Base-by-base conservation (phyloP, 2,797 vertebrate genomes). In the Pogoniulus pusillus region DNA sequence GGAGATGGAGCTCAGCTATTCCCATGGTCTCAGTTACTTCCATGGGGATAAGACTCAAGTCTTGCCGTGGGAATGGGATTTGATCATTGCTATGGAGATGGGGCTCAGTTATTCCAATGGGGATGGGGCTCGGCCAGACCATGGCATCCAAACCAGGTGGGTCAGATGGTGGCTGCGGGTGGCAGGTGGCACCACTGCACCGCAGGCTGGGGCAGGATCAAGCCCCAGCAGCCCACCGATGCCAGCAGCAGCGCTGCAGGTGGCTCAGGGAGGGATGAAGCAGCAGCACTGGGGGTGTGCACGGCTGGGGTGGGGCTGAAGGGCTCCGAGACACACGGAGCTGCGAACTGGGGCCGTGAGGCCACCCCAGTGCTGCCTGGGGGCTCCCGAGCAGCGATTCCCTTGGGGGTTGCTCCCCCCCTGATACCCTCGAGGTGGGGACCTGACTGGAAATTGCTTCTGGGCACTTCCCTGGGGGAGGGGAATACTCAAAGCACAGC, bases 311-410 rank as follows among this genome's bases (percentile, higher is more conserved):
- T 1, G 45, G 7, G 22, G 4, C 8, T 3, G 68, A 18, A 29
- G 35, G 54, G 27, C 16, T 26, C 2, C 0, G 39, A 68, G 27
- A 24, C 10, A 53, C 51, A 16, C 15, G 10, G 51, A 22, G 51
- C 27, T 29, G 26, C 9, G 63, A 19, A 0, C 2, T 3, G n/a
- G 45, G 29, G 26, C 16, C 4, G 3, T 0, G 0, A 39, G n/a
- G 32, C 4, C 32, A 30, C 37, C 37, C 39, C 0, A 0, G 12
- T 8, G 53, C 58, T 16, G 17, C 27, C 0, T 18, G 17, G 10
- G 39, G 58, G 10, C 7, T 58, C 45, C 78, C 2, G 7, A 62
- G 58, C 37, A 3, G 53, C 11, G 26, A 51, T 27, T 32, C 41
- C 0, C 5, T 11, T 3, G 39, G 69, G 7, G 3, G 63, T 80